Evolutionary conservation across 2,797 vertebrate genomes (phyloP).

Genomic region (Amazona ochrocephala): DNA sequence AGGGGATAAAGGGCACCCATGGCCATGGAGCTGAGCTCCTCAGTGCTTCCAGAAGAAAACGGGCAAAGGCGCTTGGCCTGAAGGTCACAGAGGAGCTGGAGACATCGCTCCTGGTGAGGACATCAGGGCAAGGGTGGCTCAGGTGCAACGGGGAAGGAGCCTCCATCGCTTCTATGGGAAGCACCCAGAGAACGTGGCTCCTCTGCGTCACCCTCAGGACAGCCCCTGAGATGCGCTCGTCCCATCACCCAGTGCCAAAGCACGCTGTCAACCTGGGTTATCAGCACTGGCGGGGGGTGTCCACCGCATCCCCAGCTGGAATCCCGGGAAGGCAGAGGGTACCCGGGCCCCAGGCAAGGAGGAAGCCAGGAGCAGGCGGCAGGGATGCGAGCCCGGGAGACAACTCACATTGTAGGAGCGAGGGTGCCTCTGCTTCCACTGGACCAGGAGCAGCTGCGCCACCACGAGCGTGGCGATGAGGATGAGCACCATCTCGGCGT

Average conservation of each 20-base stretch:
- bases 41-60: background rate
- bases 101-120: background rate
- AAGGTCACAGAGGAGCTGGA: background rate
- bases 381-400: background rate
- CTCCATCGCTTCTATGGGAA: background rate
- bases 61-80: background rate
- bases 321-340: background rate
- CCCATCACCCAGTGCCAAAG: background rate
- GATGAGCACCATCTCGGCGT: conserved; percentile 98
- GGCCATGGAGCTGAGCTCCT: background rate
- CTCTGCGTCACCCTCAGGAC: background rate
- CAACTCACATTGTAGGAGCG: conserved; percentile 96
- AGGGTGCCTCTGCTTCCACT: conserved; percentile 97
- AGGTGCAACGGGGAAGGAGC: background rate
- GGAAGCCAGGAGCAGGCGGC: background rate
- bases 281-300: fast-evolving
- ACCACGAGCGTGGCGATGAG: conserved; percentile 95
- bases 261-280: fast-evolving
- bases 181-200: background rate
- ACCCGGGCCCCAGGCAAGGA: fast-evolving
- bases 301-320: background rate
- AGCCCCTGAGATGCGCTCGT: background rate
- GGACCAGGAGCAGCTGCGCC: conserved; percentile 94
- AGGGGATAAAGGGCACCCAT: background rate
- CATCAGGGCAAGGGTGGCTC: background rate